These are phyloP conservation scores for Thecocarcelia acutangulata DNA, from an alignment of 2,888 invertebrate genomes.

Conservation along the genomic window DNA sequence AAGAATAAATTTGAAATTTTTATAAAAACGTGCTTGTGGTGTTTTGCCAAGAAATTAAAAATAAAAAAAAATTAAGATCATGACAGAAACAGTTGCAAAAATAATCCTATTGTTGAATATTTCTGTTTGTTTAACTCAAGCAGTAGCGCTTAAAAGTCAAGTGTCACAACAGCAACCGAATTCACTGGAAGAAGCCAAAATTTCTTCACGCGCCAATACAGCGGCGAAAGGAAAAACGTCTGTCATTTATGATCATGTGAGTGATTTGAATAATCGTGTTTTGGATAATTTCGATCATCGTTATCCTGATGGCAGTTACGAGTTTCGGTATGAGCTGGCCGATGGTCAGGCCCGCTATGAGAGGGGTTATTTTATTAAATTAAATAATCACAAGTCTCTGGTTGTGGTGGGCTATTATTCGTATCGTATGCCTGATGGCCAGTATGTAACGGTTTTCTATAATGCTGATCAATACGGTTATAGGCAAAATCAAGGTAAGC, in stretches of 20 bases:
- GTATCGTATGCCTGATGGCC: slow-evolving; percentile 76
- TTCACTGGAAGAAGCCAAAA: slow-evolving; percentile 42
- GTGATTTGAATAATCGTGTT: slow-evolving; percentile 58
- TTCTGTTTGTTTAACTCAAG: slow-evolving; percentile 26
- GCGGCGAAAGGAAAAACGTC: neutral
- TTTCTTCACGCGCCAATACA: slow-evolving; percentile 25
- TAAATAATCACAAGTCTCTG: slow-evolving; percentile 75
- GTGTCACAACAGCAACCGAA: slow-evolving; percentile 43
- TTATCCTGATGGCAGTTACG: slow-evolving; percentile 79
- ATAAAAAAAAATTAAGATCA: slow-evolving; percentile 22
- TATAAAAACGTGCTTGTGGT: slow-evolving; percentile 46
- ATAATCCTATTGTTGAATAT: slow-evolving; percentile 38
- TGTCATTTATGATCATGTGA: slow-evolving; percentile 22
- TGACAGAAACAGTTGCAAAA: slow-evolving; percentile 49
- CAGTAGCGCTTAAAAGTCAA: slow-evolving; percentile 38
- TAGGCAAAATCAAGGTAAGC: slow-evolving; percentile 78
- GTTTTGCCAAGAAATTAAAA: slow-evolving; percentile 12
- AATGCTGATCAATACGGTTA: slow-evolving; percentile 79
- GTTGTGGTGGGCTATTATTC: slow-evolving; percentile 79
- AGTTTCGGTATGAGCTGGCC: slow-evolving; percentile 77
- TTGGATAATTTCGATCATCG: slow-evolving; percentile 77
- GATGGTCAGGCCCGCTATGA: slow-evolving; percentile 79
- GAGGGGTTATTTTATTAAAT: slow-evolving; percentile 76
- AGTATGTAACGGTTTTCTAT: slow-evolving; percentile 79
- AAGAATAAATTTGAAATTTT: slow-evolving; percentile 28